These are phyloP conservation scores for Lasioglossum baleicum DNA, from an alignment of 1,140 invertebrate species.

Conservation along the genomic window DNA sequence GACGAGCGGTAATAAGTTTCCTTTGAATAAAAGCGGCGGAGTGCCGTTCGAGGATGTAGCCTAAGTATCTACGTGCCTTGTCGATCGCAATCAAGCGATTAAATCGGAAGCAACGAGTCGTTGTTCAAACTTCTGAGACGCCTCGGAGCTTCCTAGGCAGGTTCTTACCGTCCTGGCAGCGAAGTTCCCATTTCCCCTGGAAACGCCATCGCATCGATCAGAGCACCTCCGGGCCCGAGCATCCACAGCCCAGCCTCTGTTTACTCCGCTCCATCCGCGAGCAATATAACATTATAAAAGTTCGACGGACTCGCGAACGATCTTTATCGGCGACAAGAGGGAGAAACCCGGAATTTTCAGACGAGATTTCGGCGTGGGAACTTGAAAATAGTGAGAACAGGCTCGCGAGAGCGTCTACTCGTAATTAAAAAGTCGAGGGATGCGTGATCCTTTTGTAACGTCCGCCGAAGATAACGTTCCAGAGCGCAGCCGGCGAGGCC, in stretches of 20 bases:
- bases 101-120: not conserved
- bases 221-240: constrained; percentile 4
- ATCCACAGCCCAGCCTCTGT: not conserved
- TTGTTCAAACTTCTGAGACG: not conserved
- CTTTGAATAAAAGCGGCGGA: too few species aligned
- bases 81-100: not conserved
- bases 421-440: constrained; percentile 29
- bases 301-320: constrained; percentile 4
- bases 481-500: not conserved
- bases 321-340: constrained; percentile 4
- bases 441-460: not conserved
- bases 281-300: constrained; percentile 34
- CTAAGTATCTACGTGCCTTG: too few species aligned
- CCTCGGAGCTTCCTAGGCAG: not conserved
- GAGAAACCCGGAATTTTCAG: not conserved
- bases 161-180: not conserved
- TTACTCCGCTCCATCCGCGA: constrained; percentile 34
- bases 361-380: not conserved
- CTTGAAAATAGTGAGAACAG: too few species aligned
- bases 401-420: not conserved
- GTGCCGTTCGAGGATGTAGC: too few species aligned
- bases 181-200: constrained; percentile 3
- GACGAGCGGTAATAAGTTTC: too few species aligned
- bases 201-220: constrained; percentile 56
- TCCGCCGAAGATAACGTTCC: constrained; percentile 33